Conservation (phyloP, 2,113 vertebrate genomes). For the Barbus barbus region DNA sequence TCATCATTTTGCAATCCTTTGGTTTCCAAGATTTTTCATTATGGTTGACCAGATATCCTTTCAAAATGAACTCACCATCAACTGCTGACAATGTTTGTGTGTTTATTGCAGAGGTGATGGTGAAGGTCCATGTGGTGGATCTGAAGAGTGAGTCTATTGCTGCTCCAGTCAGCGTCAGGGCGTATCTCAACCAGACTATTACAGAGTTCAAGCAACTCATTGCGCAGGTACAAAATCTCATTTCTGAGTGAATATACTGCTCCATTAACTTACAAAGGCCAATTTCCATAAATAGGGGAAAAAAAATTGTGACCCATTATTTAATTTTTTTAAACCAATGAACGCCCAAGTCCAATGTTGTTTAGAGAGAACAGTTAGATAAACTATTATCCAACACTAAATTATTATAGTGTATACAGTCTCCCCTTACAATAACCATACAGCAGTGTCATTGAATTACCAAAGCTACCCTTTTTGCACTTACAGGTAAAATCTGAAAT, state of each 20-base stretch:
- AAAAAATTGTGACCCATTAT: background rate
- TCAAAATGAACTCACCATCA: background rate
- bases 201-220: constrained; percentile 96
- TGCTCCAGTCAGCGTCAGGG: constrained; percentile 88
- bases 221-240: constrained; percentile 82
- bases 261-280: no score
- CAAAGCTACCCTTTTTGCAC: no score
- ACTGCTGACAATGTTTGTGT: constrained; percentile 49
- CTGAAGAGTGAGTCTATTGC: constrained; percentile 88
- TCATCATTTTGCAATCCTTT: no score
- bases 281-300: background rate
- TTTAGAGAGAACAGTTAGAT: no score
- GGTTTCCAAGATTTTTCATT: background rate
- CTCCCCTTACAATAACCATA: no score
- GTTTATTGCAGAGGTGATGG: constrained; percentile 91
- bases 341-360: no score
- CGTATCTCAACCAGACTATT: constrained; percentile 95
- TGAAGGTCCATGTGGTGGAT: constrained; percentile 94
- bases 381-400: no score
- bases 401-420: no score
- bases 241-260: background rate
- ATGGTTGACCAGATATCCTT: background rate
- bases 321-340: no score
- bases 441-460: no score
- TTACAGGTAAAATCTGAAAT: background rate